A percentile compares a stretch with the other conserved stretches of the same genome.
These are phyloP conservation scores for Eupeodes corollae DNA, from an alignment of 1,140 invertebrate genomes.

Conservation along the genomic window DNA sequence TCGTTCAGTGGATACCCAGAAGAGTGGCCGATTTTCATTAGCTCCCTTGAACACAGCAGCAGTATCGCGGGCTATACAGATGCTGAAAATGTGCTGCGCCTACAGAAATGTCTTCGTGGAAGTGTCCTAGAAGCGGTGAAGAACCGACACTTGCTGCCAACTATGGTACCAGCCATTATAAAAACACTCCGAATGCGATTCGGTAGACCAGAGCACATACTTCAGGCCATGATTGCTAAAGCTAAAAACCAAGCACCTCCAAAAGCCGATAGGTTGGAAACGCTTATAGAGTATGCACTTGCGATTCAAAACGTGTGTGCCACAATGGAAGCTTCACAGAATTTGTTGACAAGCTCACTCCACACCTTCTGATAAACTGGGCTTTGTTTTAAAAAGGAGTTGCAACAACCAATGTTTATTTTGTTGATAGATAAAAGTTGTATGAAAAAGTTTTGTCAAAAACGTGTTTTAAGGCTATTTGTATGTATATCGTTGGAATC, in stretches of 20 bases:
- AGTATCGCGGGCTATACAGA: constrained; percentile 1
- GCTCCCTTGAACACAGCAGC: neutral
- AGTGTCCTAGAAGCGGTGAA: neutral
- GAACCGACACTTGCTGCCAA: neutral
- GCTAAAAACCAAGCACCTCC: neutral
- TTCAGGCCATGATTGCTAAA: neutral
- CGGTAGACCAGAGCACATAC: neutral
- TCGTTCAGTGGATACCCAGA: constrained; percentile 3
- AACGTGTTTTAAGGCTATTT: too few species aligned
- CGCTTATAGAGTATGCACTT: constrained; percentile 2
- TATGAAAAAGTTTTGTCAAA: too few species aligned
- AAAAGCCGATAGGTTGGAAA: constrained; percentile 2
- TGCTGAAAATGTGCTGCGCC: constrained; percentile 2
- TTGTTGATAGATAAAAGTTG: too few species aligned
- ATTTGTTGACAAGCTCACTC: constrained; percentile 2
- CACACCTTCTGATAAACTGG: too few species aligned
- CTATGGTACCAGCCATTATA: neutral
- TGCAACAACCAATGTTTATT: too few species aligned
- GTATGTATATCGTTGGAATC: too few species aligned
- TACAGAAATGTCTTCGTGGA: constrained; percentile 2
- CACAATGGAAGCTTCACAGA: constrained; percentile 3
- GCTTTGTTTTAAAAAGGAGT: too few species aligned
- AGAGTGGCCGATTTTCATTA: constrained; percentile 5
- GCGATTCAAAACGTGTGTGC: constrained; percentile 2
- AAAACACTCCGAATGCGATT: neutral